Evolutionary conservation across 2,113 vertebrate genomes (phyloP), one percentile per base, ranked within the genome.

Genomic region (Psilopsiagon aurifrons): DNA sequence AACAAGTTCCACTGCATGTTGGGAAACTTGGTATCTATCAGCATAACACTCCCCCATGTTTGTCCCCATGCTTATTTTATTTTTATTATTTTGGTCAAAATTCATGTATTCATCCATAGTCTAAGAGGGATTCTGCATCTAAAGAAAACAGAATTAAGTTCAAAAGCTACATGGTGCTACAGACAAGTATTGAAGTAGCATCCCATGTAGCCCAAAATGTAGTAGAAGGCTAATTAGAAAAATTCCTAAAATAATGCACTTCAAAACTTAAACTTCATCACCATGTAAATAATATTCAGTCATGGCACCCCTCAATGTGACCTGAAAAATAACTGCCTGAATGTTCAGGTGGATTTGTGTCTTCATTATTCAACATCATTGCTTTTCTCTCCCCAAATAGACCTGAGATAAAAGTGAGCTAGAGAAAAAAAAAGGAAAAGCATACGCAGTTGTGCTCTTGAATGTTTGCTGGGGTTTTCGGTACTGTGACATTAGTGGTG

Each of bases 41-140:
- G 23, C 14, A 10, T 43, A 85, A 33, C 11, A 37, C 16, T 23
- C 5, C 3, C 1, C 6, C 14, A 14, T 59, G 11, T 29, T 20
- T 33, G 17, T 11, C 17, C 5, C 19, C 11, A 11, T 15, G 73
- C 23, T 60, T 83, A 55, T 14, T 83, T 80, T 37, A 60, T 69
- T 88, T 79, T 76, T 5, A 2, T 37, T 47, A 62, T 7, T 80
- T 90, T 71, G 85, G 19, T 59, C 25, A 55, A 77, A 90, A 84
- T 35, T 0, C 7, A 14, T 41, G 0, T 57, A 29, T 74, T 81
- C 9, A 29, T 55, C 35, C 44, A 76, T 12, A 24, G 4, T 23
- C 37, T 66, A 41, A 63, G 47, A 92, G 6, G 16, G 8, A 73
- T 14, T 62, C 51, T 66, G 6, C 33, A 16, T 35, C 18, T 52